Base-by-base conservation (phyloP, 2,888 invertebrate species). In the Cancer borealis region DNA sequence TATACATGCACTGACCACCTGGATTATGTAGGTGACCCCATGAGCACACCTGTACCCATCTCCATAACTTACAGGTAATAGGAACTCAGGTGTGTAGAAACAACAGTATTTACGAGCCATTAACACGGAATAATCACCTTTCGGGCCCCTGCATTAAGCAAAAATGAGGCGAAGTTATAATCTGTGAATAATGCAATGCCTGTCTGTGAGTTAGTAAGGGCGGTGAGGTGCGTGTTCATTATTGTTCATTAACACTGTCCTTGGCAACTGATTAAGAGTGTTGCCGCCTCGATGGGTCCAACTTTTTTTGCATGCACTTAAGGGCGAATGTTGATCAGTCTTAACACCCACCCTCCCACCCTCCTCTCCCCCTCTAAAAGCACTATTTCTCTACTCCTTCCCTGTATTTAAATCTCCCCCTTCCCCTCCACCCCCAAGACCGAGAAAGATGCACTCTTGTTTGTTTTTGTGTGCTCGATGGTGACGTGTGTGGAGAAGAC, bases 241-340 rank as follows among this genome's bases (percentile, higher is more conserved):
- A 95, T 84, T 92, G 88, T 88, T 95, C 94, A 95, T 95, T 95
- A 95, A 95, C 91, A 93, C 92, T 93, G 94, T 95, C 94, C 94
- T 95, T 95, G 94, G 91, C 60, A 88, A 87, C 92, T 91, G 93
- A 95, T 95, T 95, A 95, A 79, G 88, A 46, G 45, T 92, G 94
- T 95, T 95, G 94, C 94, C 93, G 54, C 79, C 92, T 26, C 92
- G 88, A 49, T 46, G 93, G 45, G 60, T 54, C 26, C 47, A 46
- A 17, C 89, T 45, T 26, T 66, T 73, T 21, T 10, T 12, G 21
- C 47, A 14, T 84, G 47, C 26, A 49, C 12, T 14, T 54, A 79
- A 60, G 92, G 87, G 84, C 14, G 39, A 79, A n/a, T 89, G n/a
- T 66, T 66, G 54, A 49, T 60, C 60, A 54, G 66, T 12, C 30